Conservation (phyloP, 2,888 invertebrate genomes). For the Quadroppia sp. region DNA sequence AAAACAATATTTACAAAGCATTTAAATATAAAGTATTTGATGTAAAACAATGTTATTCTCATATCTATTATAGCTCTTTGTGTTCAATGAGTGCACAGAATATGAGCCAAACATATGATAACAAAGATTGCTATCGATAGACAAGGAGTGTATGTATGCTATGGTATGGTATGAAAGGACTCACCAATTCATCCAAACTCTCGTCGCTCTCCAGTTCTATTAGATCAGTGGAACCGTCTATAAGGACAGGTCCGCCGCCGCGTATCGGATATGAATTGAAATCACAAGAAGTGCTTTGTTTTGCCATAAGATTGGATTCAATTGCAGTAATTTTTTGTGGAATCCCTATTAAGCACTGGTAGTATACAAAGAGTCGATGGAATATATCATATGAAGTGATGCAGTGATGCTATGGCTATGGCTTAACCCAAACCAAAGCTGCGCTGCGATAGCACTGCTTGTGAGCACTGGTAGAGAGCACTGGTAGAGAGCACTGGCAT, state of each 20-base stretch:
- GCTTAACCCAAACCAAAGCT: background rate
- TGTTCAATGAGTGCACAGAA: background rate
- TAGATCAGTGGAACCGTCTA: conserved; percentile 27
- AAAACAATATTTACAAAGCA: background rate
- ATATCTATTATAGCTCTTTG: no score
- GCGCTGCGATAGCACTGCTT: conserved; percentile 20
- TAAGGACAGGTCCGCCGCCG: conserved; percentile 33
- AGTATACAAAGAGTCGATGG: background rate
- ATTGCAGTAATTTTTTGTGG: background rate
- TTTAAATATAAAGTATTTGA: background rate
- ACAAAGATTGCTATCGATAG: background rate
- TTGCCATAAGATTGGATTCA: background rate
- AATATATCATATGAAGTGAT: conserved; percentile 13
- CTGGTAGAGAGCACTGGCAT: no score
- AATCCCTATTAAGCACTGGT: background rate
- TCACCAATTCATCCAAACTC: conserved; percentile 24
- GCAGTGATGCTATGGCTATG: conserved; percentile 11
- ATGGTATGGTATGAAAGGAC: background rate
- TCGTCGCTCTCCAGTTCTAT: conserved; percentile 30
- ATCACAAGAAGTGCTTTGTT: conserved; percentile 31
- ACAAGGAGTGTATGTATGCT: background rate
- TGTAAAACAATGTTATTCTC: no score
- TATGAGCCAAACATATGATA: background rate
- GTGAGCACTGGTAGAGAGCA: no score
- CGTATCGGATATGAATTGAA: conserved; percentile 16